Evolutionary conservation across 1,140 invertebrate genomes (phyloP), one percentile per base, ranked within the genome.

Genomic region (Nephila pilipes): DNA sequence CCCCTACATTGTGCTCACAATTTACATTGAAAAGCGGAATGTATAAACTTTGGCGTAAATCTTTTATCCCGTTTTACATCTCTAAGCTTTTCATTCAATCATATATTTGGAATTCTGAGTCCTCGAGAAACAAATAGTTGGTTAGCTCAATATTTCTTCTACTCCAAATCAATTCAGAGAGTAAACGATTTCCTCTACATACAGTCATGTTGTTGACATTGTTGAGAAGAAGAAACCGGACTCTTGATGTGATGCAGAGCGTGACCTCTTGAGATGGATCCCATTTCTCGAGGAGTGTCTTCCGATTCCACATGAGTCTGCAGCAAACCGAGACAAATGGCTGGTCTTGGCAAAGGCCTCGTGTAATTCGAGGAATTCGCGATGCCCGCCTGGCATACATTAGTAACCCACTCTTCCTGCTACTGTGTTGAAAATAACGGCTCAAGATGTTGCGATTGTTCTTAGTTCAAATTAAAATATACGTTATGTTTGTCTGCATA

Each of bases 201-300:
- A 18, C 18, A 60, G 16, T 22, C 4, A 18, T 16, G 58, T 60
- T 60, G 58, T 10, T 60, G 58, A 60, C 58, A 22, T 60, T 22
- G 16, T 18, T 60, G 22, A 22, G 58, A 81, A 54, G 8, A 1
- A 8, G 80, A 81, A 22, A 81, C 18, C 8, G 80, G 80, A 85
- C 55, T 22, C 38, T 57, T 32, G 54, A 60, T 16, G n/a, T 29
- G 83, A 85, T 58, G 54, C 55, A 46, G 83, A 58, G 54, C 83
- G 83, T 85, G 83, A 85, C 83, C 83, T 85, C 55, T 85, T 54
- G 16, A 22, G 54, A 25, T 22, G n/a, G 54, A 58, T 57, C 55
- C 29, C n/a, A 16, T 85, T 57, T 36, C n/a, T 58, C 80, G 22
- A 46, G 36, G 18, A 81, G 38, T 22, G 22, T 20, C 80, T 22